Conservation (phyloP, 2,888 invertebrate genomes). For the Hemaris fuciformis region DNA sequence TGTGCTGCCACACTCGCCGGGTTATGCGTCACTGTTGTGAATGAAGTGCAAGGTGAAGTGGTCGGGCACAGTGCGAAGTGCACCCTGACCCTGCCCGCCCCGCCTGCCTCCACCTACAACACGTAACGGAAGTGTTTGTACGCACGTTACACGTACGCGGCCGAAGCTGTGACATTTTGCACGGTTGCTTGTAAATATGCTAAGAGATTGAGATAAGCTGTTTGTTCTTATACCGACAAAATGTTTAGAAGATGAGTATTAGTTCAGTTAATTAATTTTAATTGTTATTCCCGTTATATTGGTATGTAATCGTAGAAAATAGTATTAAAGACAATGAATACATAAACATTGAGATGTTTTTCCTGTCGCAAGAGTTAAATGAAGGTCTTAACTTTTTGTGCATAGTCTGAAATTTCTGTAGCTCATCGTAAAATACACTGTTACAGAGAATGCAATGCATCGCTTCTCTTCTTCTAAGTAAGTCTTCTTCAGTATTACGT, state of each 20-base stretch:
- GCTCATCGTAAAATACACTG: background rate
- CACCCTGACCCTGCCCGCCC: too few relatives aligned
- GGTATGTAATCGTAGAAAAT: too few relatives aligned
- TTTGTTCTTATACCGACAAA: background rate
- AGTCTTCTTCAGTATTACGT: too few relatives aligned
- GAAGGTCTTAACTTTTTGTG: background rate
- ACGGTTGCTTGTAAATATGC: background rate
- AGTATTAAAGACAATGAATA: too few relatives aligned
- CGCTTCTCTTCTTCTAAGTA: too few relatives aligned
- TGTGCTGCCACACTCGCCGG: background rate
- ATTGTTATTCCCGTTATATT: too few relatives aligned
- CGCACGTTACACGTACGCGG: background rate
- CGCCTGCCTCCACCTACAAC: background rate
- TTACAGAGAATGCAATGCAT: background rate
- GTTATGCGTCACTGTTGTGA: background rate
- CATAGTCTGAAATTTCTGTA: background rate
- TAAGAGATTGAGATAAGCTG: background rate
- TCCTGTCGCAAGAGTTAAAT: too few relatives aligned
- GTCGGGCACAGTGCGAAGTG: background rate
- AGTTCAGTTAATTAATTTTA: too few relatives aligned
- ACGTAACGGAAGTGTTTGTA: background rate
- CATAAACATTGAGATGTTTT: too few relatives aligned
- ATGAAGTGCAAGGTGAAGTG: constrained; percentile 34
- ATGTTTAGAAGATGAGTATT: background rate
- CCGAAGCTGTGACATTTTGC: background rate